Base-by-base conservation (phyloP, 1,140 invertebrate genomes). In the Cecropterus lyciades region DNA sequence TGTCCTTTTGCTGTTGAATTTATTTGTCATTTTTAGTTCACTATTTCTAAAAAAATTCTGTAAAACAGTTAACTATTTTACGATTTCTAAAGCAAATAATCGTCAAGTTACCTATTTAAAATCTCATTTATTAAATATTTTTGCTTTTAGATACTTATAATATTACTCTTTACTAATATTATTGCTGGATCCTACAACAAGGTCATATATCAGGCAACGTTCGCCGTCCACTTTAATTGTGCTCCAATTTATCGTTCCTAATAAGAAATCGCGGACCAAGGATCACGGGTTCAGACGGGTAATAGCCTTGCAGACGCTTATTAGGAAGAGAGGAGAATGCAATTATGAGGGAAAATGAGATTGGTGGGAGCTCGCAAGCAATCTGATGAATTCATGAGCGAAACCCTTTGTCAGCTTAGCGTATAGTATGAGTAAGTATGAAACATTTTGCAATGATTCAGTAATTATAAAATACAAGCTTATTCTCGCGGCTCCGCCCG, bases 131-230 rank as follows among this genome's bases (percentile, higher is more conserved):
- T 5, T 24, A 24, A 24, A 24, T 24, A 24, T 24, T 24, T 33
- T 9, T 40, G 37, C 5, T 40, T 13, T 40, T 40, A 40, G n/a
- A 40, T 9, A 40, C 10, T 11, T n/a, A n/a, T n/a, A n/a, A n/a
- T n/a, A n/a, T n/a, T n/a, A n/a, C n/a, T n/a, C n/a, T 11, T 20
- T 20, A 24, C 11, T 20, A 33, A 33, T 9, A 17, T 20, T 42
- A 13, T 45, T 43, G 20, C 9, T 57, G 60, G 71, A 59, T 69
- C 63, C 24, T 68, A 72, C 71, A 72, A 70, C 69, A 70, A 81
- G 83, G 72, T 63, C 78, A 73, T 85, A 84, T 84, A 85, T 85
- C 80, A 84, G 80, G 85, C 84, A 87, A 73, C 71, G 84, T 87
- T 79, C 70, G 70, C 66, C 67, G 60, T 67, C 64, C 64, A 79